Conservation (phyloP, 2,888 invertebrate species). For the Agonopterix heracliana region DNA sequence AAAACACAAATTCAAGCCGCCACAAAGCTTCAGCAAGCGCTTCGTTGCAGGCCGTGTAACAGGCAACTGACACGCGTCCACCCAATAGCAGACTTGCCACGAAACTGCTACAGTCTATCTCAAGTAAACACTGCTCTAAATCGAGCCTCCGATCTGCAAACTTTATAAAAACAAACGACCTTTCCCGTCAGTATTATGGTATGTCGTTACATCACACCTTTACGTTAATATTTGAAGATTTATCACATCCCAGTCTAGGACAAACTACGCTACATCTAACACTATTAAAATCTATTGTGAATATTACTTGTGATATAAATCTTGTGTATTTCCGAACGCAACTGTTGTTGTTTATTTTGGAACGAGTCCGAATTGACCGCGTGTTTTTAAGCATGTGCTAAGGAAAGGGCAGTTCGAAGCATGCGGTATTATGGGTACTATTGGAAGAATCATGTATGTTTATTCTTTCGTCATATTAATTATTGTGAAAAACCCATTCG, state of each 20-base stretch:
- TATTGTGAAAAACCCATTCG: no score
- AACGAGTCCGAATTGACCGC: not conserved
- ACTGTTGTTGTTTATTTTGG: not conserved
- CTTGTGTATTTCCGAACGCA: not conserved
- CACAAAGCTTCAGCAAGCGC: no score
- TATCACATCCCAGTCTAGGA: not conserved
- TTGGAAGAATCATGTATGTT: slow-evolving; percentile 6
- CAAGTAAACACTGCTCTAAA: no score
- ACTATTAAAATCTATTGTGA: not conserved
- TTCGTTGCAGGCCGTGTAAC: no score
- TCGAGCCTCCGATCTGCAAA: no score
- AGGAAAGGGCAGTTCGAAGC: not conserved
- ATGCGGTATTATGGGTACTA: slow-evolving; percentile 11
- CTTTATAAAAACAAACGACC: slow-evolving; percentile 1
- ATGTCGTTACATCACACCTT: slow-evolving; percentile 1
- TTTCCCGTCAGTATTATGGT: slow-evolving; percentile 4
- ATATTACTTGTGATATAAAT: not conserved
- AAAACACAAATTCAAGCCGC: no score
- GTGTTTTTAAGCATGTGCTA: slow-evolving; percentile 2
- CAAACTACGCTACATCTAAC: not conserved
- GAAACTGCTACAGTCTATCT: no score
- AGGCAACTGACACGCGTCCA: no score
- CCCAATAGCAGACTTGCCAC: no score
- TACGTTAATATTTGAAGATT: not conserved
- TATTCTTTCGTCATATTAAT: not conserved